phyloP scores from a whole-genome alignment of 2,113 vertebrate genomes.

The Macaca mulatta region DNA sequence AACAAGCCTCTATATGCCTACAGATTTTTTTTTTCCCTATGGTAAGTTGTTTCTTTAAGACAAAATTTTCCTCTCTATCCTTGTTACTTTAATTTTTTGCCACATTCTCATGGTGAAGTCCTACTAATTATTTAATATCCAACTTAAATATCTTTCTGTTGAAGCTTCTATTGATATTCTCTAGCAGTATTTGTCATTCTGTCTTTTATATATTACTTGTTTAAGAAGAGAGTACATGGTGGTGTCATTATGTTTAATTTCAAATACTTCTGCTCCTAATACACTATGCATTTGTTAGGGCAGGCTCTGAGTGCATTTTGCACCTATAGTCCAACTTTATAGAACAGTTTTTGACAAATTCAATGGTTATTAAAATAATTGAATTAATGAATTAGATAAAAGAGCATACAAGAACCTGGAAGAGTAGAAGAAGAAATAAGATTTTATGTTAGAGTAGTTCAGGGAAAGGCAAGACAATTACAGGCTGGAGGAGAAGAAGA shows the following conservation, averaged over 20 bases:
- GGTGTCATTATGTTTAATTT: not conserved
- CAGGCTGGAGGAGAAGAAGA: not conserved
- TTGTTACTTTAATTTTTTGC: not conserved
- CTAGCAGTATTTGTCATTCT: not conserved
- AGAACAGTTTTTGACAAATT: conserved; percentile 14
- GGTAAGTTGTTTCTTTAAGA: conserved; percentile 35
- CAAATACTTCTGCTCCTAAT: not conserved
- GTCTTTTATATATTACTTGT: not conserved
- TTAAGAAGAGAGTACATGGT: not conserved
- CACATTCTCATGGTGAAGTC: not conserved
- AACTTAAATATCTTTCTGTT: not conserved
- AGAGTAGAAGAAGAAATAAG: not conserved
- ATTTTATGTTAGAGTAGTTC: not conserved
- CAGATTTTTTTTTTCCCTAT: not conserved
- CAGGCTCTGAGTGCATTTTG: not conserved
- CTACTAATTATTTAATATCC: conserved; percentile 37
- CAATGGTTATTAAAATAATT: not conserved
- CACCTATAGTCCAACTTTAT: not conserved
- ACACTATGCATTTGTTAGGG: not conserved
- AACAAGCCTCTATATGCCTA: not conserved
- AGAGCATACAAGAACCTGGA: not conserved
- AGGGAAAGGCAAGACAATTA: not conserved
- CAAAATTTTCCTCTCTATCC: conserved; percentile 5
- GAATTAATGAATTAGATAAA: conserved; percentile 19
- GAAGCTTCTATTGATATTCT: not conserved